phyloP scores from a whole-genome alignment of 2,113 vertebrate species.

The Origma solitaria region DNA sequence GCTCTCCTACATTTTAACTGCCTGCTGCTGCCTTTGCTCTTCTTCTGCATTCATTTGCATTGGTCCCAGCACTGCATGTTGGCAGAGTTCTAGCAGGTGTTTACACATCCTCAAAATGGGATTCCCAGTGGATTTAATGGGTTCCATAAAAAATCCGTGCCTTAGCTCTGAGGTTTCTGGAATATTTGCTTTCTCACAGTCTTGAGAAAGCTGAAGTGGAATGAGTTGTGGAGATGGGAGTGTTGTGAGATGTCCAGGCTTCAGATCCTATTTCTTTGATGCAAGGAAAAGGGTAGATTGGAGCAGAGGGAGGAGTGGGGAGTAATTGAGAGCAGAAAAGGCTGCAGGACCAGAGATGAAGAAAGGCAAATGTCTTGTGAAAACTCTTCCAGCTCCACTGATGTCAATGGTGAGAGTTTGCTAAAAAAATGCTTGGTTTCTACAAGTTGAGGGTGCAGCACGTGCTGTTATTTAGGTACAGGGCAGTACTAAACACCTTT shows the following conservation, averaged over 20 bases:
- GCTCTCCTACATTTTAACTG: not conserved
- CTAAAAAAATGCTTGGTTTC: not conserved
- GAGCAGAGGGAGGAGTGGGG: not conserved
- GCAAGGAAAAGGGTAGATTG: not conserved
- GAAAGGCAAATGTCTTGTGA: not conserved
- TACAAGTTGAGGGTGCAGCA: not conserved
- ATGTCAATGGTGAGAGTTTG: not conserved
- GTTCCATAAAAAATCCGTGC: not conserved
- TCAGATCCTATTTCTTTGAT: not conserved
- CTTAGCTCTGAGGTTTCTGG: not conserved
- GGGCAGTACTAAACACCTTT: not conserved
- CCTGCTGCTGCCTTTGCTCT: not conserved
- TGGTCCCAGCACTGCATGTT: not conserved
- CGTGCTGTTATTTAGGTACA: not conserved
- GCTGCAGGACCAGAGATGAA: not conserved
- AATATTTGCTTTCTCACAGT: not conserved
- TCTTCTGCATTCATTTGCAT: not conserved
- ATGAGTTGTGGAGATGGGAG: not conserved
- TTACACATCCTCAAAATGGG: not conserved
- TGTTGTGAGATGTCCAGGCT: not conserved
- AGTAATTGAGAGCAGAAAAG: not conserved
- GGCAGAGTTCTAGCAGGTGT: not conserved
- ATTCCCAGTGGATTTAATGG: not conserved
- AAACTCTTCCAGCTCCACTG: not conserved
- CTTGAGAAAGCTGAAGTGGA: not conserved